phyloP scores from a whole-genome alignment of 2,797 vertebrate genomes.

The Pterois miles region DNA sequence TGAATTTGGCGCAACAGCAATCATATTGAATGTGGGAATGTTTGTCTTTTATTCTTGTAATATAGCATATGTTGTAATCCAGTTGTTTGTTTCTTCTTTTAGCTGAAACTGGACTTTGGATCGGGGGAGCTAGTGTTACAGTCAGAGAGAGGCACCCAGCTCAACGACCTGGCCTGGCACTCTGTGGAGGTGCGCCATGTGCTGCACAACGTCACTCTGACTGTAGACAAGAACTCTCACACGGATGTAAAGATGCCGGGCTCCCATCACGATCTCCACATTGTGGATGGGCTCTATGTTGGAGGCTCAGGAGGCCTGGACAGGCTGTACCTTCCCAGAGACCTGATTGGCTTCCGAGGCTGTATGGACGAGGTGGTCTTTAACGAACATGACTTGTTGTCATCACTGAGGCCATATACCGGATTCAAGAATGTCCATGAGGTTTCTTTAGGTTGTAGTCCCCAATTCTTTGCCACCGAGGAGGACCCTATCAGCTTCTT shows the following conservation, averaged over 20 bases:
- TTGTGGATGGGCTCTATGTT: conserved; percentile 86
- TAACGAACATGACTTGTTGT: conserved; percentile 87
- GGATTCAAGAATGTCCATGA: conserved; percentile 89
- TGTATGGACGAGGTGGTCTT: conserved; percentile 89
- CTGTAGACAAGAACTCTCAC: conserved; percentile 86
- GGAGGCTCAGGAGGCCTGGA: conserved; percentile 85
- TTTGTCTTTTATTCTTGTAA: neutral
- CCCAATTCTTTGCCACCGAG: conserved; percentile 90
- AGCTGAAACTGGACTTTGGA: conserved; percentile 90
- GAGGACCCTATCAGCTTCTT: conserved; percentile 93
- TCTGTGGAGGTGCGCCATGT: conserved; percentile 83
- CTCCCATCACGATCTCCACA: conserved; percentile 73
- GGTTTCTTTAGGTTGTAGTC: conserved; percentile 91
- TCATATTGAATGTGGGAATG: too few species aligned
- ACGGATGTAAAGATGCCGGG: conserved; percentile 75
- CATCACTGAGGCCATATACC: conserved; percentile 86
- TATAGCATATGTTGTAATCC: conserved; percentile 11
- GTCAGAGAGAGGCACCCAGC: conserved; percentile 81
- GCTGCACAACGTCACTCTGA: conserved; percentile 78
- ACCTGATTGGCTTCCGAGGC: conserved; percentile 82
- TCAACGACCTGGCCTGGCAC: conserved; percentile 92
- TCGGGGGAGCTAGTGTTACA: conserved; percentile 80
- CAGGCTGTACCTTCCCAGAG: conserved; percentile 79
- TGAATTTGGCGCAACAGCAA: too few species aligned
- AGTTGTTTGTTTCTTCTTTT: conserved; percentile 52